Base-by-base conservation (phyloP, 2,797 vertebrate species). In the Triplophysa yarkandensis region DNA sequence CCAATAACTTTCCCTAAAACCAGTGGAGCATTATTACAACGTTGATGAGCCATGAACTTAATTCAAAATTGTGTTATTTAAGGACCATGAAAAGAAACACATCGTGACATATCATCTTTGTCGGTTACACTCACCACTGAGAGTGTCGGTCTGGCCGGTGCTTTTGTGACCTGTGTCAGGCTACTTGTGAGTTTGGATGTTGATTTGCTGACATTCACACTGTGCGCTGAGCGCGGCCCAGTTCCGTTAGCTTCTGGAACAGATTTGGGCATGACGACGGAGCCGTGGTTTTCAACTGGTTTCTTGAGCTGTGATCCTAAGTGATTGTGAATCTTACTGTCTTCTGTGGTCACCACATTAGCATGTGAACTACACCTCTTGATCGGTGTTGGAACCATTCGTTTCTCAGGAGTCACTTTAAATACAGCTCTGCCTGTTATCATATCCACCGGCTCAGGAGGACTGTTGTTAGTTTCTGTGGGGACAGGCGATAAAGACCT, bases 251-350 rank as follows among this genome's bases (percentile, higher is more conserved):
- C 84, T 75, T 98, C 98, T 17, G 86, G 84, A 52, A 92, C 41
- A 0, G 95, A 94, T 44, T 94, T 92, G 58, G 96, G 91, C 0
- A 94, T 93, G 84, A 97, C 94, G 62, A 95, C 89, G 1, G 95
- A 91, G 39, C 86, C 86, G 3, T 82, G 86, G 2, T 86, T 76
- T 34, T 67, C 73, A 0, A 85, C 80, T 30, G 90, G 84, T 48
- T 92, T 89, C 76, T 94, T 94, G 62, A 93, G 92, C 82, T 93
- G 94, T 48, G 93, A 88, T 4, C 95, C 95, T 41, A 98, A 83
- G 82, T 99, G 96, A 86, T 98, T 98, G 80, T 98, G 97, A 82
- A 98, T 99, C 88, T 96, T 99, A 84, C 97, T 99, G 84, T 99
- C 96, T 2, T 99, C 97, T 1, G 95, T 96, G 48, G 96, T 97